These are phyloP conservation scores for Heliocidaris erythrogramma DNA, from an alignment of 35 echinoderm and acorn worm genomes.

Conservation along the genomic window DNA sequence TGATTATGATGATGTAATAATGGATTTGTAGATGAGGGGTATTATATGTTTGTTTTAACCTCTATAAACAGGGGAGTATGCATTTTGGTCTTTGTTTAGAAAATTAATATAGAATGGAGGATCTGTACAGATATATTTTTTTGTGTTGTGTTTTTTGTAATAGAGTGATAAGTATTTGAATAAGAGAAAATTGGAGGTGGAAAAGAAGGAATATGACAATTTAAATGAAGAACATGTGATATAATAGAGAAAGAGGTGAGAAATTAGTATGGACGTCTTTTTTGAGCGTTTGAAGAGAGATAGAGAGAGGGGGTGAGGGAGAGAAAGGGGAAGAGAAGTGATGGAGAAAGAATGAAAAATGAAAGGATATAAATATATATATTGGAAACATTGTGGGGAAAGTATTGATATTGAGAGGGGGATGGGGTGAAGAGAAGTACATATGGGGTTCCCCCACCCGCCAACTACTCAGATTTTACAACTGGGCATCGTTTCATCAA, in stretches of 20 bases:
- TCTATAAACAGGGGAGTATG: not conserved
- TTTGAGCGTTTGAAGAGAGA: not conserved
- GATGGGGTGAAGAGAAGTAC: no score
- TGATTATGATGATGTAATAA: not conserved
- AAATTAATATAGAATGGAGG: slow-evolving; percentile 1
- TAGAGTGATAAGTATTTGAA: not conserved
- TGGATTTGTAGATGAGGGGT: slow-evolving; percentile 1
- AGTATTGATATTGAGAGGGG: not conserved
- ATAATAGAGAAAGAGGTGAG: no score
- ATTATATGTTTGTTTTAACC: not conserved
- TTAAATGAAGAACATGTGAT: no score
- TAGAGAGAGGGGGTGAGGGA: not conserved
- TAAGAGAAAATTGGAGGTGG: no score
- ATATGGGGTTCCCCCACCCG: no score
- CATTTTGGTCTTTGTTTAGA: slow-evolving; percentile 25
- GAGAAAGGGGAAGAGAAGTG: no score
- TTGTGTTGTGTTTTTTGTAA: not conserved
- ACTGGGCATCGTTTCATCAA: no score
- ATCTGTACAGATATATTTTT: not conserved
- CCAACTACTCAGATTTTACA: no score
- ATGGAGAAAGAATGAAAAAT: not conserved
- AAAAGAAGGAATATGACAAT: no score
- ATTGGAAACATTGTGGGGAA: no score
- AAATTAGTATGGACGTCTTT: no score
- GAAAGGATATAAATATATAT: no score